These are phyloP conservation scores for Doris montereyensis DNA, from an alignment of 2,888 invertebrate species.

Conservation along the genomic window DNA sequence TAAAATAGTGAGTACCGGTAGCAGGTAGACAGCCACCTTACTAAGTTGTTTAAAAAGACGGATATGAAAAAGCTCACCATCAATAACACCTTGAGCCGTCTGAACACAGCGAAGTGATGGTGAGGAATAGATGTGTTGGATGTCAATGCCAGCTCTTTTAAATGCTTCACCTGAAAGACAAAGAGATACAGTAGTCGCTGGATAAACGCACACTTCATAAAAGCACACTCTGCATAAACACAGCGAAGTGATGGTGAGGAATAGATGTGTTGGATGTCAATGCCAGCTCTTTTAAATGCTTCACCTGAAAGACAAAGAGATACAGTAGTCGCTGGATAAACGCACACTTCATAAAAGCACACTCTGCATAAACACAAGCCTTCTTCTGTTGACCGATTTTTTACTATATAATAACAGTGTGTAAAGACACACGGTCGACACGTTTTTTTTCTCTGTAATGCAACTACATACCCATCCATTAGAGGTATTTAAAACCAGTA, in stretches of 20 bases:
- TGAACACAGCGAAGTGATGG: constrained; percentile 93
- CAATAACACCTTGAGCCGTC: constrained; percentile 78
- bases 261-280: constrained; percentile 84
- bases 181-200: neutral
- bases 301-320: constrained; percentile 78
- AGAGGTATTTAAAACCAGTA: too few relatives aligned
- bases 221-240: constrained; percentile 83
- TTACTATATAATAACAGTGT: too few relatives aligned
- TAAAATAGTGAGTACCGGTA: too few relatives aligned
- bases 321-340: too few relatives aligned
- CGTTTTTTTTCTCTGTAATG: too few relatives aligned
- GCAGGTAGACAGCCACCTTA: too few relatives aligned
- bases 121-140: constrained; percentile 88
- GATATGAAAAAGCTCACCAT: too few relatives aligned
- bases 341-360: constrained; percentile 75
- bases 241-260: constrained; percentile 92
- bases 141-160: constrained; percentile 79
- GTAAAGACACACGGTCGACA: too few relatives aligned
- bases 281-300: constrained; percentile 82
- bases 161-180: constrained; percentile 83
- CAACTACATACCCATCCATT: too few relatives aligned
- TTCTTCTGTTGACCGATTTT: too few relatives aligned
- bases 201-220: constrained; percentile 75
- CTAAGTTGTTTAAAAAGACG: too few relatives aligned
- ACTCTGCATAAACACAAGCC: constrained; percentile 90